A percentile compares a stretch with the other conserved stretches of the same genome.
Conservation (phyloP, 2,888 invertebrate genomes). For the Ophion ventricosus region DNA sequence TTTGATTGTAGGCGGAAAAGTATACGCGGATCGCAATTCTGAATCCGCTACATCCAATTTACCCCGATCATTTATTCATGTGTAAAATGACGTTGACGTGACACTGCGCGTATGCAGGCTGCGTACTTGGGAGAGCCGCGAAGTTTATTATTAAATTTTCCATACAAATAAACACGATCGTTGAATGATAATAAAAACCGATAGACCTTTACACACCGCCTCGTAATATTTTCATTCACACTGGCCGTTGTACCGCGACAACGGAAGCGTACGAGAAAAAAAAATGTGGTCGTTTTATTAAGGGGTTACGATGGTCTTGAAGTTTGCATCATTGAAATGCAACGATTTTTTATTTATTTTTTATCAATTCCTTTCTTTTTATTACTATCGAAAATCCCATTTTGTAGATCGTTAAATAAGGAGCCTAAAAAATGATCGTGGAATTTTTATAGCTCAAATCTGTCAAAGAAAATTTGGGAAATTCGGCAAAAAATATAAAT, state of each 20-base stretch:
- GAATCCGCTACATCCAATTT: background rate
- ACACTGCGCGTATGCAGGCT: background rate
- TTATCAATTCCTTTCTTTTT: too few species aligned
- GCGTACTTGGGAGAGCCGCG: background rate
- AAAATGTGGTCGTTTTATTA: slow-evolving; percentile 9
- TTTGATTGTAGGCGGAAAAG: background rate
- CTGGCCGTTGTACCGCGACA: background rate
- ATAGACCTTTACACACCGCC: background rate
- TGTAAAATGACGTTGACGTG: background rate
- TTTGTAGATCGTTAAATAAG: too few species aligned
- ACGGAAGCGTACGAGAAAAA: background rate
- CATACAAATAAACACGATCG: background rate
- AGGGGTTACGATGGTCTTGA: too few species aligned
- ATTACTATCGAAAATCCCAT: too few species aligned
- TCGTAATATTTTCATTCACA: slow-evolving; percentile 19
- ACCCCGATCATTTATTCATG: background rate
- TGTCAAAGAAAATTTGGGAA: too few species aligned
- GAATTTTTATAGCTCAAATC: too few species aligned
- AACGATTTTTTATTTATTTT: too few species aligned
- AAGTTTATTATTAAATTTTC: background rate
- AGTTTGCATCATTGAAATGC: too few species aligned
- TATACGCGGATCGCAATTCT: background rate
- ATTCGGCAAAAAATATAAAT: too few species aligned
- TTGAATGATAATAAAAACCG: background rate
- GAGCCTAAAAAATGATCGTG: too few species aligned